Base-by-base conservation (phyloP, 2,113 vertebrate species). In the Pseudolaguvia tuberculata region DNA sequence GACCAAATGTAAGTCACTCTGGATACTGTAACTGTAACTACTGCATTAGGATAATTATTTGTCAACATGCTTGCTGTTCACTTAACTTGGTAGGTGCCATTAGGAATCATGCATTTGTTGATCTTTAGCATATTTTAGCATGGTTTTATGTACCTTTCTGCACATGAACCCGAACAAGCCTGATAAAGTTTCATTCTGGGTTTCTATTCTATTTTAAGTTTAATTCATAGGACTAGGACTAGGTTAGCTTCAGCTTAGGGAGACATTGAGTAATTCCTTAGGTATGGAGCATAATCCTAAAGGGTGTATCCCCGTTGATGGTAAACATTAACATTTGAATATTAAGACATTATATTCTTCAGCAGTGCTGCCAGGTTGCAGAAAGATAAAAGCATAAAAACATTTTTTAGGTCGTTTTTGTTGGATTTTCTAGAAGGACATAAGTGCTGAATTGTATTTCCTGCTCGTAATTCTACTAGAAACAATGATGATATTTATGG, bases 21-120 rank as follows among this genome's bases (percentile, higher is more conserved):
- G n/a, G n/a, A n/a, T n/a, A n/a, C n/a, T n/a, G n/a, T n/a, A n/a
- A n/a, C n/a, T n/a, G n/a, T n/a, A n/a, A n/a, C n/a, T 81, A 75
- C 45, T 23, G 67, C n/a, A 39, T 52, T 6, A 48, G 75, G 47
- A 62, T 78, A 47, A 48, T 35, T 8, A 1, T 47, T 47, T n/a
- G 11, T 63, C 39, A 45, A 15, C 61, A 45, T 23, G n/a, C 12
- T 14, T 63, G 61, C n/a, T 3, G 12, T 39, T 18, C 31, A 6
- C 9, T 62, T 23, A n/a, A 39, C 31, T 11, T 5, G 18, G 27
- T 17, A 42, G n/a, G n/a, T n/a, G n/a, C n/a, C 18, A 42, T 62
- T n/a, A n/a, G n/a, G n/a, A 5, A 62, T n/a, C 18, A 7, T n/a
- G n/a, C n/a, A 39, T 18, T 39, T 12, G 31, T 39, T 57, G 31